Evolutionary conservation across 2,888 invertebrate genomes (phyloP).

Genomic region (Abrostola triplasia): DNA sequence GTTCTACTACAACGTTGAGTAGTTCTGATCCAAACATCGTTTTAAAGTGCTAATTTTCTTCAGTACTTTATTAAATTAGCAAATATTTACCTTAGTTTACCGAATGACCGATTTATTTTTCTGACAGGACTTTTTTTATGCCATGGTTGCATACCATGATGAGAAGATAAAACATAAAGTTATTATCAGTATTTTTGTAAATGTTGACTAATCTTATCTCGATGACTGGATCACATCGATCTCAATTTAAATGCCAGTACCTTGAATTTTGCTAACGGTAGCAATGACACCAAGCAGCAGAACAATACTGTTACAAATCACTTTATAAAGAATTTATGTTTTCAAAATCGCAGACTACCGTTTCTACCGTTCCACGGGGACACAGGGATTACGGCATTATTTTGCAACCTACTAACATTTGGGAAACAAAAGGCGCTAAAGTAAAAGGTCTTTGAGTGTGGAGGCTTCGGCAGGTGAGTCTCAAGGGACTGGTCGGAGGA

Average conservation of each 20-base stretch:
- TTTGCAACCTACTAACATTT: constrained; percentile 52
- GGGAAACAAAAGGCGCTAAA: constrained; percentile 75
- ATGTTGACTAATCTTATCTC: too few species aligned
- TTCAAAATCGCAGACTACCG: constrained; percentile 18
- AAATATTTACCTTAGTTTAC: too few species aligned
- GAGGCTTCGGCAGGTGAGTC: constrained; percentile 80
- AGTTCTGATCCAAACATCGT: too few species aligned
- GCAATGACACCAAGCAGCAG: neutral
- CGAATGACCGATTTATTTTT: too few species aligned
- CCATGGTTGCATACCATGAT: too few species aligned
- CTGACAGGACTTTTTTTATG: too few species aligned
- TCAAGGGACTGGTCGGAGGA: constrained; percentile 71
- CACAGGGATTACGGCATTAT: constrained; percentile 45
- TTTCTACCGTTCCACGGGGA: constrained; percentile 30
- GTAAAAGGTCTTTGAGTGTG: constrained; percentile 74
- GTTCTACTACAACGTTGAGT: too few species aligned
- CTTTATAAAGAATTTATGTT: constrained; percentile 7
- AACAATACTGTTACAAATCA: neutral
- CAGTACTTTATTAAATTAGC: too few species aligned
- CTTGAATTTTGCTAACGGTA: neutral
- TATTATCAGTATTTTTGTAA: too few species aligned
- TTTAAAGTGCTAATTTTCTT: too few species aligned
- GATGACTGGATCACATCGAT: too few species aligned
- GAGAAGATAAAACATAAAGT: too few species aligned
- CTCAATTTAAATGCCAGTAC: neutral